Evolutionary conservation across 2,888 invertebrate genomes (phyloP), one percentile per base, ranked within the genome.

Genomic region (Stegophylla sp.): DNA sequence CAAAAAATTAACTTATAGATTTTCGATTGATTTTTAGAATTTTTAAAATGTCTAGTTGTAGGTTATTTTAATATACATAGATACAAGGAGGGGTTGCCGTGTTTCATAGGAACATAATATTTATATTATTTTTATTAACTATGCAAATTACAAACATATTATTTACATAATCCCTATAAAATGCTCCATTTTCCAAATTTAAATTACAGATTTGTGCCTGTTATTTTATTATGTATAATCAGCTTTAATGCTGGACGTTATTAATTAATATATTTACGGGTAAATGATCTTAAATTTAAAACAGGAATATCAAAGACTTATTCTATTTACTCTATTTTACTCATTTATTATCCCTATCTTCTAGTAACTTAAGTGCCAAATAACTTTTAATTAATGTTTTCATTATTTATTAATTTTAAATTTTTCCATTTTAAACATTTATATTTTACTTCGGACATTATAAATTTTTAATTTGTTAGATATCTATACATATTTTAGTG

Each of bases 331-430:
- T 75, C 64, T 64, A 64, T 41, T 53, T 26, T 43, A 66, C 23
- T 53, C 15, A n/a, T 76, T 23, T 76, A 76, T 76, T 76, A 75
- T 53, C 75, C 66, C 53, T 76, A 66, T 76, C 41, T 53, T 76
- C 41, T 66, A 76, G 75, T 76, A 53, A 76, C 64, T 20, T 64
- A 76, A 76, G 75, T 76, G 75, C 75, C 75, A 76, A 76, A 76
- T 64, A 53, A 75, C 26, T 59, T 45, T 73, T 59, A 59, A 43
- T n/a, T 15, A 73, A 73, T 12, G 45, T 45, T 28, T 73, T 59
- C 26, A 59, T 72, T 66, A 9, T 66, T 41, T 64, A n/a, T 66
- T 53, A 26, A n/a, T 75, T 64, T 64, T 41, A 20, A 71, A 69
- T 56, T 7, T 71, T 71, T 71, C 20, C n/a, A 56, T 71, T 71